Base-by-base conservation (phyloP, 2,888 invertebrate species). In the Uropetala carovei region DNA sequence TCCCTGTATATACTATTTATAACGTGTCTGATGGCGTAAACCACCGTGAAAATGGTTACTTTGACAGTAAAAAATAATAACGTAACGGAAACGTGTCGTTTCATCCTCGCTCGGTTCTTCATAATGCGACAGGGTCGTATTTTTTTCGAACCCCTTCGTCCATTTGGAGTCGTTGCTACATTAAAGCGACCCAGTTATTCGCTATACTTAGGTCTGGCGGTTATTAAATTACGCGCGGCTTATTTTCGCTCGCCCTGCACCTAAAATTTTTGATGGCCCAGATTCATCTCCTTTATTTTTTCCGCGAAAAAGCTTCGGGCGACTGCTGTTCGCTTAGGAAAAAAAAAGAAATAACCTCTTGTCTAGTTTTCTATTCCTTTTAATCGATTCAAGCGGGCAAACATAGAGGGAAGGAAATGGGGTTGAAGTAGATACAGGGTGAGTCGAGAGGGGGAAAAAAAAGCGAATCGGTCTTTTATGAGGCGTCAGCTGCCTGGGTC, bases 401-500 rank as follows among this genome's bases (percentile, higher is more conserved):
- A 43, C 43, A 43, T 43, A 43, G 43, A 43, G 43, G 43, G 43
- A 43, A 43, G 43, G 43, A 43, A 43, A 75, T 75, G 75, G 75
- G 22, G 75, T 75, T 75, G 75, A 75, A 75, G 68, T 22, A 18
- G 68, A 68, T n/a, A 27, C 22, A 27, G 75, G 68, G 8, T 9
- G 68, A 68, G 68, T 68, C 27, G 14, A n/a, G n/a, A n/a, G n/a
- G n/a, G n/a, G n/a, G n/a, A 5, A 75, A 75, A 75, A 75, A 75
- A 75, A 75, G 22, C 22, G 75, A 75, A 75, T 27, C 14, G 75
- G 13, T 14, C 64, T 75, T 75, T 75, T 75, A 75, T 7, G 2
- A 27, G 75, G 75, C 75, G 75, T 75, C 75, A 75, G 75, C 75
- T 75, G 75, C 75, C 22, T 4, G 3, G 75, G 75, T 75, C 75